A percentile compares a stretch with the other conserved stretches of the same genome.
Evolutionary conservation across 2,797 vertebrate species (phyloP).

Genomic region (Pseudochirops cupreus): DNA sequence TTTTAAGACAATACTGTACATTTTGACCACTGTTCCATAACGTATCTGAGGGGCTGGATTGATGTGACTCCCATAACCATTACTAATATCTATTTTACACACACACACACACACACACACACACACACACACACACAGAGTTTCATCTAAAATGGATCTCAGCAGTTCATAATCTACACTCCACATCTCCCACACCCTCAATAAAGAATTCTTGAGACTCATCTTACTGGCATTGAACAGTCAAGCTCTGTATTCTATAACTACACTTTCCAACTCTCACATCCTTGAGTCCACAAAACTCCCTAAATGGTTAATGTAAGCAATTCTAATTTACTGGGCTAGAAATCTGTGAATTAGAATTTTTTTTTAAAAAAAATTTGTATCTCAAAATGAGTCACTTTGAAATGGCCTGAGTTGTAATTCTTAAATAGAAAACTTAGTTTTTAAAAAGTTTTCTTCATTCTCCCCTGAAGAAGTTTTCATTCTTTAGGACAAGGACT

Average conservation of each 20-base stretch:
- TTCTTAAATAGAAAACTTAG: conserved; percentile 37
- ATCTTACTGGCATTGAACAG: conserved; percentile 60
- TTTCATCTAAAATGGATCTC: conserved; percentile 68
- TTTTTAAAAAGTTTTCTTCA: conserved; percentile 32
- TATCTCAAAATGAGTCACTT: conserved; percentile 55
- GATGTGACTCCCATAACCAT: conserved; percentile 52
- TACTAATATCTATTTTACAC: conserved; percentile 30
- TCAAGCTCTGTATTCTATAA: conserved; percentile 58
- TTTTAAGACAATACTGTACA: conserved; percentile 82
- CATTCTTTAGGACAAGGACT: conserved; percentile 23
- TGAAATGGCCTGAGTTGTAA: conserved; percentile 47
- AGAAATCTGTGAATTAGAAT: conserved; percentile 62
- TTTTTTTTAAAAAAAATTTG: conserved; percentile 4
- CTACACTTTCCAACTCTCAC: conserved; percentile 67
- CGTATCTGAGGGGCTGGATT: conserved; percentile 65
- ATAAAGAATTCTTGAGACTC: conserved; percentile 68
- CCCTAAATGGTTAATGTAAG: conserved; percentile 60
- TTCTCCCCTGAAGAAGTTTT: conserved; percentile 31
- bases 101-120: not conserved
- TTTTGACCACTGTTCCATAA: conserved; percentile 82
- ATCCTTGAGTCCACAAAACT: conserved; percentile 70
- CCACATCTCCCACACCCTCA: conserved; percentile 63
- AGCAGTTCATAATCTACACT: conserved; percentile 59
- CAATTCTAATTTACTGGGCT: conserved; percentile 68
- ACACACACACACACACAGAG: not conserved